A percentile compares a stretch with the other conserved stretches of the same genome.
Evolutionary conservation across 1,140 invertebrate genomes (phyloP).

Genomic region (Solenopsis invicta): DNA sequence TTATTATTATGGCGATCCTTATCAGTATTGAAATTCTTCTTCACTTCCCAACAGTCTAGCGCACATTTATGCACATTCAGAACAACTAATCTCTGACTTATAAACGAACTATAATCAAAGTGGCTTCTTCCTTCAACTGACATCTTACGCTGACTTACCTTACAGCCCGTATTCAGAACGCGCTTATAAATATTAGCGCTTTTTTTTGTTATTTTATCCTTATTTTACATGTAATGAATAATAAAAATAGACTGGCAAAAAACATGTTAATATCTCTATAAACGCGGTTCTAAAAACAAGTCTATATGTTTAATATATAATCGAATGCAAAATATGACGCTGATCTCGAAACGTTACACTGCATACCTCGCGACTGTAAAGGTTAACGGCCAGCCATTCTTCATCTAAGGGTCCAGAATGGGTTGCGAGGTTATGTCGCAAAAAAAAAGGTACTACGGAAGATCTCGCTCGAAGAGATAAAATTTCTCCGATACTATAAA

Average conservation of each 20-base stretch:
- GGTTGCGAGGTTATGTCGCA: conserved; percentile 21
- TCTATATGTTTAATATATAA: not conserved
- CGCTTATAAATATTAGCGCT: too few relatives aligned
- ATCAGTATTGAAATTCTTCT: too few relatives aligned
- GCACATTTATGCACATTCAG: too few relatives aligned
- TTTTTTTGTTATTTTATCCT: too few relatives aligned
- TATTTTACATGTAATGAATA: not conserved
- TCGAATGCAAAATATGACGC: not conserved
- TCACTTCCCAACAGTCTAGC: too few relatives aligned
- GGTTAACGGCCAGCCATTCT: not conserved
- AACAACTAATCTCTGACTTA: too few relatives aligned
- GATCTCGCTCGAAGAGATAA: not conserved
- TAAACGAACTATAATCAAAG: too few relatives aligned
- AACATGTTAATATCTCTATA: not conserved
- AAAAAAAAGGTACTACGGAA: not conserved
- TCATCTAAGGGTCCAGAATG: not conserved
- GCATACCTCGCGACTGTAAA: not conserved
- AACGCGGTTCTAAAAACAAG: not conserved
- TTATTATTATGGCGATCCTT: too few relatives aligned
- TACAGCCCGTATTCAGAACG: too few relatives aligned
- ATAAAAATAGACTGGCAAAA: not conserved
- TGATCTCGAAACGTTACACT: not conserved
- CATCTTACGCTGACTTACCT: too few relatives aligned
- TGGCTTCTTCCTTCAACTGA: too few relatives aligned
- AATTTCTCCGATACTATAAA: not conserved